Evolutionary conservation across 2,888 invertebrate species (phyloP).

Genomic region (Congeria kusceri): DNA sequence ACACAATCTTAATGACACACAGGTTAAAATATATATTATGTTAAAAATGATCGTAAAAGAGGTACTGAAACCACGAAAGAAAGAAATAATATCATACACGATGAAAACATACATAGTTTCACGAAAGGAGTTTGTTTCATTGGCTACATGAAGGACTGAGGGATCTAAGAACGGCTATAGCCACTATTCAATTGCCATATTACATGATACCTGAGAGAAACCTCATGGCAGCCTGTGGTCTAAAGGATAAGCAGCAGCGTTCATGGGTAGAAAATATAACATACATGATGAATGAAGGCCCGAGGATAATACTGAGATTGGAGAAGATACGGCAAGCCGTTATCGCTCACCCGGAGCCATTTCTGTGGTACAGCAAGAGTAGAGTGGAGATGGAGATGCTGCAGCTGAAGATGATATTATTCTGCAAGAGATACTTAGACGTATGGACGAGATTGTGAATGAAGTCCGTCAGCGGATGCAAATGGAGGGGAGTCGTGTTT

Average conservation of each 20-base stretch:
- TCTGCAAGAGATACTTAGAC: too few relatives aligned
- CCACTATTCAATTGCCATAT: not conserved
- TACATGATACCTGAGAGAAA: conserved; percentile 40
- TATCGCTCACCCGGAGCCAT: too few relatives aligned
- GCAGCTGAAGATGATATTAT: too few relatives aligned
- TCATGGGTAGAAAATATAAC: too few relatives aligned
- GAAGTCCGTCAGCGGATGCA: too few relatives aligned
- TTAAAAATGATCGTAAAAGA: conserved; percentile 24
- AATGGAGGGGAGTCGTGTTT: too few relatives aligned
- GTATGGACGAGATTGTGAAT: too few relatives aligned
- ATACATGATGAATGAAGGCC: too few relatives aligned
- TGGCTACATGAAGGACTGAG: conserved; percentile 5
- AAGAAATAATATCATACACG: conserved; percentile 23
- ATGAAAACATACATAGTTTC: conserved; percentile 14
- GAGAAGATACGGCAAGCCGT: too few relatives aligned
- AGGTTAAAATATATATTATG: conserved; percentile 27
- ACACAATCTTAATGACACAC: conserved; percentile 21
- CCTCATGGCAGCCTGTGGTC: conserved; percentile 2
- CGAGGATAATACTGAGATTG: too few relatives aligned
- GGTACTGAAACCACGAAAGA: conserved; percentile 10
- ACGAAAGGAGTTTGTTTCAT: not conserved
- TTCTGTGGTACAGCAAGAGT: too few relatives aligned
- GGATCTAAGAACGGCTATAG: conserved; percentile 12
- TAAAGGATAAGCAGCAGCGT: not conserved
- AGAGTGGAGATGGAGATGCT: too few relatives aligned